These are phyloP conservation scores for Sebastes baramenuke DNA, from an alignment of 2,797 vertebrate species.

Conservation along the genomic window DNA sequence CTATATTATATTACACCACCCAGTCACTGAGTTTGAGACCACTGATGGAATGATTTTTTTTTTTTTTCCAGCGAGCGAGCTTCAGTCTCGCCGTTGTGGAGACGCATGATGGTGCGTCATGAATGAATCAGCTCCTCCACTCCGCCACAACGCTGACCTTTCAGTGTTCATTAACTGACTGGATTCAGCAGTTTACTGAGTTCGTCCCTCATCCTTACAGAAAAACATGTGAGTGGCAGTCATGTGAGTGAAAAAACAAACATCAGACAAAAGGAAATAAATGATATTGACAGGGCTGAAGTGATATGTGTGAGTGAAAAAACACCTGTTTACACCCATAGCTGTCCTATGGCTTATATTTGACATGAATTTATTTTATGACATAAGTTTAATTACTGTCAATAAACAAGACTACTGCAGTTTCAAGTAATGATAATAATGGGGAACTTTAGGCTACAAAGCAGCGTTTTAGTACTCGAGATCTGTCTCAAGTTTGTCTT, in stretches of 20 bases:
- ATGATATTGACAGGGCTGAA: background rate
- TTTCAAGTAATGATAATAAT: background rate
- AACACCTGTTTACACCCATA: background rate
- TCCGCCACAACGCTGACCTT: conserved; percentile 48
- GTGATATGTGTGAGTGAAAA: background rate
- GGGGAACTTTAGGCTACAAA: background rate
- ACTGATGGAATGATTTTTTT: background rate
- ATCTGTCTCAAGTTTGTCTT: background rate
- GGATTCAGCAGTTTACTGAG: conserved; percentile 8
- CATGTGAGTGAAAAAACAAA: background rate
- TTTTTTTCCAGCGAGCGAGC: conserved; percentile 3
- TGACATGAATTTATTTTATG: background rate
- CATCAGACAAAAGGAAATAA: background rate
- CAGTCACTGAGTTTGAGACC: background rate
- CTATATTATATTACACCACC: background rate
- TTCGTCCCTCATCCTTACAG: conserved; percentile 17
- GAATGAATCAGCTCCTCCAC: conserved; percentile 41
- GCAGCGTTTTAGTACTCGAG: no score
- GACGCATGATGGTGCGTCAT: conserved; percentile 4
- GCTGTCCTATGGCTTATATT: background rate
- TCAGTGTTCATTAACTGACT: conserved; percentile 29
- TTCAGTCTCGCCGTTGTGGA: background rate
- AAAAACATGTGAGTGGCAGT: background rate
- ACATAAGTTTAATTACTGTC: background rate
- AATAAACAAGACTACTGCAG: background rate